These are phyloP conservation scores for Melinaea menophilus DNA, from an alignment of 2,888 invertebrate genomes.

Conservation along the genomic window DNA sequence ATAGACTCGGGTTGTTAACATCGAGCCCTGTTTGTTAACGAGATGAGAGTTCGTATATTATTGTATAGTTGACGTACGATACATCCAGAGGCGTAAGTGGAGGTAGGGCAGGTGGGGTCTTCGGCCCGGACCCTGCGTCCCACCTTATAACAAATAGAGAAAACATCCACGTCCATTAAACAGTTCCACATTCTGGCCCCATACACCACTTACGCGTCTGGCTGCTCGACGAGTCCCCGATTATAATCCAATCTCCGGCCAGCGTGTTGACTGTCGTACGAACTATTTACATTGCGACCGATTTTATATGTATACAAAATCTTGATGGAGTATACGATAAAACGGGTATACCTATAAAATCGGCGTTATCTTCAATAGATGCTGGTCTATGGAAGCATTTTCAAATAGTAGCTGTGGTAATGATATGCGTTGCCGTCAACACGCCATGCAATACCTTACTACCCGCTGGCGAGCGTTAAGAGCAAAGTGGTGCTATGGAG, in stretches of 20 bases:
- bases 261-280: conserved; percentile 14
- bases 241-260: conserved; percentile 29
- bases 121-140: conserved; percentile 75
- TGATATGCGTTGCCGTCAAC: conserved; percentile 38
- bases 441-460: conserved; percentile 52
- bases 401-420: conserved; percentile 35
- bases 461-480: conserved; percentile 61
- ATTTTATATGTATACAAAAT: conserved; percentile 24
- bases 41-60: conserved; percentile 40
- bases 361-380: conserved; percentile 22
- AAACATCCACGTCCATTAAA: conserved; percentile 69
- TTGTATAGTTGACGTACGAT: conserved; percentile 68
- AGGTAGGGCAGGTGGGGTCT: conserved; percentile 78
- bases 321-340: background rate
- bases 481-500: conserved; percentile 76
- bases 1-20: background rate
- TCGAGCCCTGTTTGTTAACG: conserved; percentile 54
- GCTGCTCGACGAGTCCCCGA: conserved; percentile 53
- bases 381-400: conserved; percentile 29
- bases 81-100: conserved; percentile 79
- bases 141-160: conserved; percentile 77
- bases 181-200: conserved; percentile 60
- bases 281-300: conserved; percentile 17
- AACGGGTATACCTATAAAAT: conserved; percentile 28
- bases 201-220: conserved; percentile 76